Evolutionary conservation across 64 coral and sea anemone species (phyloP), one percentile per base, ranked within the genome.

Genomic region (Montipora cactus): DNA sequence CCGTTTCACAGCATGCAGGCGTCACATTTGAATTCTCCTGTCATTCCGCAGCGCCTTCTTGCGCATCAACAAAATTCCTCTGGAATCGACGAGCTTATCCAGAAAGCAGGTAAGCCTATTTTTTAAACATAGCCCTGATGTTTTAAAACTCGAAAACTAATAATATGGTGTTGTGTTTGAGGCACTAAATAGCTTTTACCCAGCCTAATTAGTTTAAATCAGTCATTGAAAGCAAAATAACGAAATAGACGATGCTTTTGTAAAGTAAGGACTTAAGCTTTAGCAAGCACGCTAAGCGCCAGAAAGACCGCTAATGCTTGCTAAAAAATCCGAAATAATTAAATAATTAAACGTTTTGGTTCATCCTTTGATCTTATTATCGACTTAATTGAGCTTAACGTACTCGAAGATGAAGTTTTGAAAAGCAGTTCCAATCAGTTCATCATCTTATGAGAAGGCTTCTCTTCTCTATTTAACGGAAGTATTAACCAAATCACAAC

Each of bases 21-120:
- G 44, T 86, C 82, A 23, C 37, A 86, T 71, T 86, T 71, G 18
- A 72, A 50, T 86, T 72, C 64, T 21, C 82, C 82, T 21, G 62
- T 72, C 8, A 86, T 49, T 47, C 18, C 46, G 53, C 82, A 72
- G 47, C 62, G 20, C 45, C 47, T 71, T 7, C 44, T 72, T 49
- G 8, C 45, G 49, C 82, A 70, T 19, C 64, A 86, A 47, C 49
- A 64, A 9, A 59, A 51, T 67, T 92, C 80, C 44, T 81, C 80
- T 49, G 87, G 82, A 15, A 90, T 96, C 90, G 95, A 96, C 69
- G 85, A 90, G 49, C 81, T 94, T 46, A 89, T 96, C 44, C 95
- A 96, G 78, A 96, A 90, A 77, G 76, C 92, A 88, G 95, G 95
- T 96, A 37, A 64, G 44, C 28, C 25, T n/a, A 84, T 44, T 6